These are phyloP conservation scores for Centropyge bicolor DNA, from an alignment of 2,797 vertebrate genomes.

Conservation along the genomic window DNA sequence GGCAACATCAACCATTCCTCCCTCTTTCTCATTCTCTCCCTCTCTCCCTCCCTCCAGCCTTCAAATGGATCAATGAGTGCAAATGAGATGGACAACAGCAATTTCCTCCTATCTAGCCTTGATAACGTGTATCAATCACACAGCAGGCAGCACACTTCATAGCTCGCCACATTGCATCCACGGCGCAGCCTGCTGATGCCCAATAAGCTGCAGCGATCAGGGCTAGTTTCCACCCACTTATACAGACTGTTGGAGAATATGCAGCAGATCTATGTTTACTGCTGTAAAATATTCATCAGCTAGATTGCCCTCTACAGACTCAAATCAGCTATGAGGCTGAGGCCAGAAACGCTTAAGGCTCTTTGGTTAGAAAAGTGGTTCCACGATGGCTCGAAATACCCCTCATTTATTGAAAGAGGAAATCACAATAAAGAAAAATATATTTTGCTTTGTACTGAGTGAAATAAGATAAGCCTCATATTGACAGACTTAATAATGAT, in stretches of 20 bases:
- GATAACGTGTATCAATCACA: slow-evolving; percentile 75
- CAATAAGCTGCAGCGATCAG: slow-evolving; percentile 39
- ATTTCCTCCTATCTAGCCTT: slow-evolving; percentile 73
- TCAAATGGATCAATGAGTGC: slow-evolving; percentile 78
- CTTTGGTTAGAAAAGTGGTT: slow-evolving; percentile 14
- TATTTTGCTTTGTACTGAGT: neutral
- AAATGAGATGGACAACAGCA: slow-evolving; percentile 80
- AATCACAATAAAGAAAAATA: neutral
- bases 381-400: neutral
- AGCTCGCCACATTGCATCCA: slow-evolving; percentile 42
- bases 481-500: neutral
- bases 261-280: slow-evolving; percentile 19
- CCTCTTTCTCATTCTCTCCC: slow-evolving; percentile 3
- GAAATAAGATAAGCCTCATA: too few species aligned
- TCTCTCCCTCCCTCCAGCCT: slow-evolving; percentile 21
- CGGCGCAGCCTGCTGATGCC: slow-evolving; percentile 18
- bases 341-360: neutral
- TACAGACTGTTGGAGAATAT: slow-evolving; percentile 14
- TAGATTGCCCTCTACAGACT: slow-evolving; percentile 11
- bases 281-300: slow-evolving; percentile 34
- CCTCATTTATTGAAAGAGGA: neutral
- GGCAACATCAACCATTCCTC: slow-evolving; percentile 16
- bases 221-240: slow-evolving; percentile 36
- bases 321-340: slow-evolving; percentile 5
- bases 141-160: slow-evolving; percentile 56